Base-by-base conservation (phyloP, 2,888 invertebrate species). In the Anthrax anthrax region DNA sequence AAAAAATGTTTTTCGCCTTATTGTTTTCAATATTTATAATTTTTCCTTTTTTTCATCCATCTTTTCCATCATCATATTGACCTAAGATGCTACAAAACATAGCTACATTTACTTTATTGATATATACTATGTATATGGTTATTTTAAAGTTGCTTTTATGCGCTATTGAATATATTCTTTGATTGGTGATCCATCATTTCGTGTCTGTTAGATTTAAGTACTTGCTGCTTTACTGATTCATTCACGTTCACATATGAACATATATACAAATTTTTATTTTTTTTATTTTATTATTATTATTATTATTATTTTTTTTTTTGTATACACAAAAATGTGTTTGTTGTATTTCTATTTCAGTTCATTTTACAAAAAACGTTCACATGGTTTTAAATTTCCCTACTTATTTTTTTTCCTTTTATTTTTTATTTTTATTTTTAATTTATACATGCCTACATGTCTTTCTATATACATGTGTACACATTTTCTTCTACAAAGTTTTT, bases 151-250 rank as follows among this genome's bases (percentile, higher is more conserved):
- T n/a, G 18, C 29, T 39, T 32, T 39, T 34, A 34, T 44, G 39
- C 14, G 17, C 44, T 44, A 44, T 42, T 46, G 37, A 50, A 51
- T 51, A 60, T 61, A 58, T 59, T 60, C 55, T 57, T 55, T 64
- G 61, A 65, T 65, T 65, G 65, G 65, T 64, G 64, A 65, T 65
- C 65, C 64, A 65, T 65, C 65, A 65, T 65, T 58, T 64, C 59
- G 55, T 50, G 51, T 43, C 44, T 36, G 47, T 32, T 49, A 32
- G 29, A 32, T 32, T 29, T 29, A 29, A 29, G 29, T 29, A 29
- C 29, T 29, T 29, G 29, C 12, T n/a, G n/a, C 23, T 32, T 32
- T 32, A 9, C 12, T 32, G 29, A 32, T 32, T 32, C 29, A 32
- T 32, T 32, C 29, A 32, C 29, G 29, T 32, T 32, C 23, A 23